Percentiles rank a stretch among this genome's conserved stretches.
phyloP scores from a whole-genome alignment of 2,888 invertebrate genomes.

The Pomacea canaliculata region DNA sequence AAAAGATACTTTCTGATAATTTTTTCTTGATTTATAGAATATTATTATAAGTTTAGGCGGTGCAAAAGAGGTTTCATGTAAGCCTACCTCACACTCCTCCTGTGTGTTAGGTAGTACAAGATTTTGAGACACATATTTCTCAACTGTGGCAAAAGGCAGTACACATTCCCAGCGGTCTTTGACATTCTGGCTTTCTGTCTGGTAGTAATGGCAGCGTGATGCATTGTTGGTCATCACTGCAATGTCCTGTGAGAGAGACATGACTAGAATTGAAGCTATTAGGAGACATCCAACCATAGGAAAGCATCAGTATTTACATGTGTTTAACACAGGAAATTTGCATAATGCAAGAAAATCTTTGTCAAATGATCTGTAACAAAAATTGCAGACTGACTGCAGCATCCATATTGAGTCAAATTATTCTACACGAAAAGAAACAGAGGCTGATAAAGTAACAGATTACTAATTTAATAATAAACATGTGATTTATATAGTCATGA shows the following conservation, averaged over 20 bases:
- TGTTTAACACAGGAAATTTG: too few relatives aligned
- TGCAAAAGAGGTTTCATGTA: too few relatives aligned
- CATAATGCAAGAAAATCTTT: too few relatives aligned
- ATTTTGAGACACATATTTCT: slow-evolving; percentile 34
- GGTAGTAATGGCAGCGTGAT: slow-evolving; percentile 59
- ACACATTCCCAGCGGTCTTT: slow-evolving; percentile 63
- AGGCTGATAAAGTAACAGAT: too few relatives aligned
- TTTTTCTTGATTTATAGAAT: background rate
- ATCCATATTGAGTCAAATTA: too few relatives aligned
- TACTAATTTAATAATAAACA: too few relatives aligned
- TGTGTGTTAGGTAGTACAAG: slow-evolving; percentile 61
- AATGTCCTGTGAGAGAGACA: slow-evolving; percentile 56
- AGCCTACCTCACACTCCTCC: slow-evolving; percentile 63
- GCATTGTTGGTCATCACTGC: slow-evolving; percentile 65
- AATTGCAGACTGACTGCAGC: too few relatives aligned
- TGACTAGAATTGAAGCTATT: background rate
- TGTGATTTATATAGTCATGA: background rate
- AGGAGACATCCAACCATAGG: background rate
- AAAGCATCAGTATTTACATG: too few relatives aligned
- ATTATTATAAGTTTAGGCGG: too few relatives aligned
- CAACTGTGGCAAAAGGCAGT: slow-evolving; percentile 44
- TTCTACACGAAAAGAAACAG: too few relatives aligned
- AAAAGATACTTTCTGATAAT: background rate
- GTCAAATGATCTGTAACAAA: too few relatives aligned
- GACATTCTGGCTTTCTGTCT: slow-evolving; percentile 64